These are phyloP conservation scores for Threskiornis aethiopicus DNA, from an alignment of 2,797 vertebrate species.

Conservation along the genomic window DNA sequence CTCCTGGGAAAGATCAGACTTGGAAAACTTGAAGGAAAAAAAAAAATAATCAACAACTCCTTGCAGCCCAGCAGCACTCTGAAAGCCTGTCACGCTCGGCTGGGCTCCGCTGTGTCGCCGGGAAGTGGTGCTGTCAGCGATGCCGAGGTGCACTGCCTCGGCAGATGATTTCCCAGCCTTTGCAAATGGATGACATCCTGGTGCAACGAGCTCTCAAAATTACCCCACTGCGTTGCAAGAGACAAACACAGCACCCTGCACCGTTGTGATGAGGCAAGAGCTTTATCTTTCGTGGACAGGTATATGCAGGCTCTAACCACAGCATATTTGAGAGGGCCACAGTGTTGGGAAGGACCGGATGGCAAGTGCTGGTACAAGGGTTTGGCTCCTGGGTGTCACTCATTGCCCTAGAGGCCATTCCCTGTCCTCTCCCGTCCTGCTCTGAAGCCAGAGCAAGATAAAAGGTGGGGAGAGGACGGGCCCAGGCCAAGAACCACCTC, in stretches of 20 bases:
- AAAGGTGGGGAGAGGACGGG: neutral
- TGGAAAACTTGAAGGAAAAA: neutral
- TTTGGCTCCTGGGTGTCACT: neutral
- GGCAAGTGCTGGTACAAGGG: neutral
- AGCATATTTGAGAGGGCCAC: neutral
- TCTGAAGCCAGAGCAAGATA: neutral
- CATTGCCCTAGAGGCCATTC: neutral
- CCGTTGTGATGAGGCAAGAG: neutral
- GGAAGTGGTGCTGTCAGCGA: neutral
- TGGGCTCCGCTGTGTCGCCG: neutral
- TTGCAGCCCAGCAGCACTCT: neutral
- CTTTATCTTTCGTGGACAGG: neutral
- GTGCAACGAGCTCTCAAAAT: neutral
- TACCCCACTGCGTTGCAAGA: neutral
- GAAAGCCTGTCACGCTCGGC: neutral
- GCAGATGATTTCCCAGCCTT: neutral
- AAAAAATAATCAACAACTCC: neutral
- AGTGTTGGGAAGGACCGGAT: neutral
- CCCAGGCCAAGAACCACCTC: neutral
- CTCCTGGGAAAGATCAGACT: neutral
- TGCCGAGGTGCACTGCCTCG: accelerated
- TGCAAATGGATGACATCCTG: neutral
- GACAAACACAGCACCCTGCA: neutral
- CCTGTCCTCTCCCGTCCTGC: neutral
- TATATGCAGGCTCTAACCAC: neutral